Base-by-base conservation (phyloP, 1,140 invertebrate genomes). In the Ceratina calcarata region DNA sequence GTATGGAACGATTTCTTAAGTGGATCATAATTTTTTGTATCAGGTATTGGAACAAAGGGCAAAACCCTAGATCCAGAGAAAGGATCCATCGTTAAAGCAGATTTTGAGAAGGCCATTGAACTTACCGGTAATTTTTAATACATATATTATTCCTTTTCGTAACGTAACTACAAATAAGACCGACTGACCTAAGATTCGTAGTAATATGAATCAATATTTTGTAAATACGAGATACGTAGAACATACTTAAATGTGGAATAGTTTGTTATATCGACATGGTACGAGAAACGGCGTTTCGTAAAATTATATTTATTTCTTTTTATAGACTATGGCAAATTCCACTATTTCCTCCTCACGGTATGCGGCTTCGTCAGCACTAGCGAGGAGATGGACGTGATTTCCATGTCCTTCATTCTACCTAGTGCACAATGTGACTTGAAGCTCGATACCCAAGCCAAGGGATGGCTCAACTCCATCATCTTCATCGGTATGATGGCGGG, bases 371-470 rank as follows among this genome's bases (percentile, higher is more conserved):
- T 98, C 86, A 97, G 97, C 93, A 98, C 97, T 61, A 98, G 97
- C 90, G 97, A 99, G 94, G 97, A 98, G 93, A 98, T 99, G 95
- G 98, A 98, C 93, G 96, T 99, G 92, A 97, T 98, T 87, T 98
- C 97, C 66, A 97, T 98, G 95, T 97, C 97, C 71, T 98, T 98
- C 94, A 97, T 99, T 89, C 93, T 99, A 64, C 98, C 98, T 55
- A 97, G 97, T 82, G 97, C 98, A 69, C 96, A 98, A 93, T 98
- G 97, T 94, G 98, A 99, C 93, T 94, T 99, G 87, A 93, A 97
- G 61, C 95, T 99, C 88, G 96, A 96, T 86, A 97, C 97, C 20
- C 94, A 95, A 70, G 96, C 97, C 66, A 98, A 98, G 95, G 96
- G 98, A 93, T 97, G 96, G 96, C 95, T 97, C 78, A 97, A 97